Evolutionary conservation across 2,888 invertebrate species (phyloP), one percentile per base, ranked within the genome.

Genomic region (Uloborus plumipes): DNA sequence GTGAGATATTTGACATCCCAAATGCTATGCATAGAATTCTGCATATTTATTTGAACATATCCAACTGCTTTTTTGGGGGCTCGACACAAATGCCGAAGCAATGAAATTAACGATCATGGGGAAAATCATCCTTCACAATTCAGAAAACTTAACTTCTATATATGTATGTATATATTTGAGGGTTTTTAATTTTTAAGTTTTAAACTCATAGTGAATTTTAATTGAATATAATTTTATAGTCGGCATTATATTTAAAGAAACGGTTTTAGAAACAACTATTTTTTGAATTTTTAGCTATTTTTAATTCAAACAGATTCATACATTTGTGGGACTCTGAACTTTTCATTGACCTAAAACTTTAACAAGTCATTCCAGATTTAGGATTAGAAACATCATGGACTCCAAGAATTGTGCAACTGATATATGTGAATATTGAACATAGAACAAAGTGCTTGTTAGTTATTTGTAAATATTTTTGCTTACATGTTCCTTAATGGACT

Each of bases 391-490:
- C 62, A 47, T 67, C 61, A 50, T 80, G 74, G 69, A 73, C 69
- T 67, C 16, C 16, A 74, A 62, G 16, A 31, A 22, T n/a, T n/a
- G 49, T 69, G 80, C 73, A 62, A 20, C 62, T 69, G 62, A 80
- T 50, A 69, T 58, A 55, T 80, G 80, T 80, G 80, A 80, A 74
- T 80, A 80, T 50, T 80, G 80, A 70, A 74, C 74, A 74, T 80
- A 74, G 80, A 70, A 80, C 80, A 74, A 80, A 80, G 80, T 80
- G 80, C 74, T 80, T 80, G 74, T 73, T 69, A 80, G 80, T 74
- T 69, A 67, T 47, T 70, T 80, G 80, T 80, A 80, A 26, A 80
- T 80, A 80, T 66, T 70, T 74, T 66, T 74, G 72, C 62, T 62
- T 80, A 77, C 71, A 67, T 73, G 64, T 80, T 80, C 74, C 73